phyloP scores from a whole-genome alignment of 2,888 invertebrate species.

The Lycia hirtaria region DNA sequence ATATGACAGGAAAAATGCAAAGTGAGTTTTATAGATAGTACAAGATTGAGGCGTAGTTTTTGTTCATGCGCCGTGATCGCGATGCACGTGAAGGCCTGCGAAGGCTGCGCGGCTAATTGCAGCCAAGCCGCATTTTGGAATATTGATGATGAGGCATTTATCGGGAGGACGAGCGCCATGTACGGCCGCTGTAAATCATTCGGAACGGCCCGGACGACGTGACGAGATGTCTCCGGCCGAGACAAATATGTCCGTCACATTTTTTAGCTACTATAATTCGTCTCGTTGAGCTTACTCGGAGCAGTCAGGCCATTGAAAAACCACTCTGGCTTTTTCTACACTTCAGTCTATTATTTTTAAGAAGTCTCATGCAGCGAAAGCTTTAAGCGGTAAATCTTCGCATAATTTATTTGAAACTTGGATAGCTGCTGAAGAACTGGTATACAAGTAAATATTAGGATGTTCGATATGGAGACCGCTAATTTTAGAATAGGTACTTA shows the following conservation, averaged over 20 bases:
- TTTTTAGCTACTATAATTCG: conserved; percentile 76
- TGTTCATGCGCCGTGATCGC: conserved; percentile 69
- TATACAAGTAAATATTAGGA: conserved; percentile 23
- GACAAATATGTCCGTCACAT: conserved; percentile 77
- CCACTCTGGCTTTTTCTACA: conserved; percentile 48
- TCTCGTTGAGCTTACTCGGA: conserved; percentile 66
- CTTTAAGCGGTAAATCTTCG: conserved; percentile 35
- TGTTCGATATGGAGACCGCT: not conserved
- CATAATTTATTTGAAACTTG: conserved; percentile 30
- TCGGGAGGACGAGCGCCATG: conserved; percentile 81
- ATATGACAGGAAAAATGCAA: conserved; percentile 61
- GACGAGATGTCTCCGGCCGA: conserved; percentile 80
- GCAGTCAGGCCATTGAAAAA: conserved; percentile 57
- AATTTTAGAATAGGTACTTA: not conserved
- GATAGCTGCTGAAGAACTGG: conserved; percentile 31
- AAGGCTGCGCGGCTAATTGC: conserved; percentile 83
- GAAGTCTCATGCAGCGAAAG: conserved; percentile 18
- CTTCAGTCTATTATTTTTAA: conserved; percentile 34
- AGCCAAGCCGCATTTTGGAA: conserved; percentile 83
- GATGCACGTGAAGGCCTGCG: conserved; percentile 76
- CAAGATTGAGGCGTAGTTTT: conserved; percentile 77
- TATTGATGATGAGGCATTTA: conserved; percentile 85
- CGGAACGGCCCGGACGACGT: conserved; percentile 76
- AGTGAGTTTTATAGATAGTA: conserved; percentile 76
- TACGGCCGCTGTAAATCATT: conserved; percentile 83